Percentiles rank a stretch among this genome's conserved stretches.
phyloP scores from a whole-genome alignment of 2,113 vertebrate species.

The Phylloscopus trochilus region DNA sequence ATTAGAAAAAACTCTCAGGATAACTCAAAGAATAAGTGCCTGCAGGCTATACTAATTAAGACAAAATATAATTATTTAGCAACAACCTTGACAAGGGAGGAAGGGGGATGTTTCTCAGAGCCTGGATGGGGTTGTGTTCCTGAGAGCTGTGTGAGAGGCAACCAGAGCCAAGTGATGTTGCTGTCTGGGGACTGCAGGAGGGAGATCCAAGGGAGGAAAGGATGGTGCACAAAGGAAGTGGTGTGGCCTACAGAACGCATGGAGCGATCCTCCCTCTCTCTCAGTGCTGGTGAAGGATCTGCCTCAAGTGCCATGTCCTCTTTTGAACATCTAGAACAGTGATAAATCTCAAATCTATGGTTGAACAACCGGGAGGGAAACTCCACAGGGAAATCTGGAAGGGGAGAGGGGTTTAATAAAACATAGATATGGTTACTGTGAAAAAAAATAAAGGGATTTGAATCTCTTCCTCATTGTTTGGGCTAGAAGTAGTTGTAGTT shows the following conservation, averaged over 20 bases:
- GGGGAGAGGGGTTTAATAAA: background rate
- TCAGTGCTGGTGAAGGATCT: background rate
- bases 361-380: background rate
- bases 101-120: background rate
- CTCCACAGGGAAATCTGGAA: background rate
- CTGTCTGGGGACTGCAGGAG: background rate
- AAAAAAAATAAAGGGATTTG: background rate
- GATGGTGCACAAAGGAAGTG: background rate
- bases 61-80: background rate
- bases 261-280: background rate
- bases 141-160: background rate
- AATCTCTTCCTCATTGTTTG: background rate
- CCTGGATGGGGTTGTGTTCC: background rate
- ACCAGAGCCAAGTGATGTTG: background rate
- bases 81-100: background rate
- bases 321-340: background rate
- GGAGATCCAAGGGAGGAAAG: background rate
- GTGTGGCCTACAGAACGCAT: background rate
- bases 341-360: background rate
- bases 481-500: background rate
- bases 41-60: background rate
- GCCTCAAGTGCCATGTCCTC: background rate
- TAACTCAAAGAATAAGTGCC: background rate
- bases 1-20: background rate
- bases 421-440: background rate